Base-by-base conservation (phyloP, 2,888 invertebrate species). In the Meandrusa payeni region DNA sequence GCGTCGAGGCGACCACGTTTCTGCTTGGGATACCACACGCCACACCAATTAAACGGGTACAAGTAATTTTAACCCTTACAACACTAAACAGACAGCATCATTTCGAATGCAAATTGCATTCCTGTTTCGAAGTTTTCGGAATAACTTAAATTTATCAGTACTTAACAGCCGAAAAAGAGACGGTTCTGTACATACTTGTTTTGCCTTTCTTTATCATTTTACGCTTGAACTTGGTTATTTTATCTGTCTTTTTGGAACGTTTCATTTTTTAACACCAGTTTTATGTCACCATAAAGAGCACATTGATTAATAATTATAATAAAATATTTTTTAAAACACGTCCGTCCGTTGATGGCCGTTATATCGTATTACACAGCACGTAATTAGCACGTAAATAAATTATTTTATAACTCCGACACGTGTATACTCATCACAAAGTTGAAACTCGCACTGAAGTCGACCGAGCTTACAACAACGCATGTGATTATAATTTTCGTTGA, bases 161-260 rank as follows among this genome's bases (percentile, higher is more conserved):
- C 17, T 29, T 22, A 10, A 41, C 27, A 13, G 23, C 32, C 19
- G 19, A 29, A 17, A 32, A 24, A 6, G 31, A 42, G 50, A 54
- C 10, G n/a, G 3, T 15, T 55, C 29, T 75, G 0, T 38, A 41
- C 41, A 13, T 41, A 86, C 85, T 70, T 67, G 69, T 54, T 63
- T 73, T 83, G 54, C 72, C 69, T 61, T 75, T 83, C 64, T 73
- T 83, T 64, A 77, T 81, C 66, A 83, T 56, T 56, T 79, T 85
- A 66, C 75, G 70, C 68, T 81, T 85, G 55, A 78, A 64, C 73
- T 85, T 86, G 50, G 63, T 66, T 49, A 80, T 74, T 75, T 75
- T 82, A 64, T 78, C 75, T 51, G 61, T 56, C 52, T 74, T 82
- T 65, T 73, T 82, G 42, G 69, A 54, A 44, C 75, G 76, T 54